Evolutionary conservation across 1,140 invertebrate species (phyloP).

Genomic region (Pantala flavescens): DNA sequence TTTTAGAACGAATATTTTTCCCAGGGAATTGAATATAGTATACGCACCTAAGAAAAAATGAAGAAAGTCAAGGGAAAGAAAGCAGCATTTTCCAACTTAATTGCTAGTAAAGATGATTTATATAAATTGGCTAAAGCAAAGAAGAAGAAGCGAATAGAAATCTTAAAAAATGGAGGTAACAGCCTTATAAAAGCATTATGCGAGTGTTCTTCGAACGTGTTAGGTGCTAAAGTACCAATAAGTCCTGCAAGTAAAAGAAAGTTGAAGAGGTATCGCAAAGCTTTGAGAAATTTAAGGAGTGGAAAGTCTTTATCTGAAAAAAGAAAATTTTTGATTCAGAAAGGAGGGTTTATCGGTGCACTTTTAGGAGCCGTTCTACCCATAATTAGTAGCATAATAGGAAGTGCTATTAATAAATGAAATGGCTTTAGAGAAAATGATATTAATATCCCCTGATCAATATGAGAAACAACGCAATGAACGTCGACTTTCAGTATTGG

Average conservation of each 20-base stretch:
- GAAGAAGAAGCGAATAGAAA: not conserved
- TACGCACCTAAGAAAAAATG: not conserved
- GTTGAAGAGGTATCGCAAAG: not conserved
- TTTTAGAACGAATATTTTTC: not conserved
- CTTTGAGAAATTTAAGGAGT: not conserved
- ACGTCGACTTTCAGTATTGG: no score
- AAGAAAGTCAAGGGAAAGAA: not conserved
- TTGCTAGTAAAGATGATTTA: not conserved
- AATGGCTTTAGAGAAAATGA: no score
- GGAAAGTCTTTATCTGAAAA: not conserved
- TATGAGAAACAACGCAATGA: no score
- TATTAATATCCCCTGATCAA: no score
- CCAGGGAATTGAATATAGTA: not conserved
- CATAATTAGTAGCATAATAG: not conserved
- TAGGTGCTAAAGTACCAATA: not conserved
- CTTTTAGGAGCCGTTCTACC: not conserved
- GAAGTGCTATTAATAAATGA: no score
- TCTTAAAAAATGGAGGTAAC: not conserved
- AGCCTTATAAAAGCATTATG: not conserved
- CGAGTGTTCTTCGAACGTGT: not conserved
- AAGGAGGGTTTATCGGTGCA: not conserved
- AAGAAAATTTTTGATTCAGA: not conserved
- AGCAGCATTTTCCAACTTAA: no score
- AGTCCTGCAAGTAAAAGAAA: not conserved
- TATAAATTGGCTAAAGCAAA: not conserved